phyloP scores from a whole-genome alignment of 2,113 vertebrate species.

The Rostratula benghalensis region DNA sequence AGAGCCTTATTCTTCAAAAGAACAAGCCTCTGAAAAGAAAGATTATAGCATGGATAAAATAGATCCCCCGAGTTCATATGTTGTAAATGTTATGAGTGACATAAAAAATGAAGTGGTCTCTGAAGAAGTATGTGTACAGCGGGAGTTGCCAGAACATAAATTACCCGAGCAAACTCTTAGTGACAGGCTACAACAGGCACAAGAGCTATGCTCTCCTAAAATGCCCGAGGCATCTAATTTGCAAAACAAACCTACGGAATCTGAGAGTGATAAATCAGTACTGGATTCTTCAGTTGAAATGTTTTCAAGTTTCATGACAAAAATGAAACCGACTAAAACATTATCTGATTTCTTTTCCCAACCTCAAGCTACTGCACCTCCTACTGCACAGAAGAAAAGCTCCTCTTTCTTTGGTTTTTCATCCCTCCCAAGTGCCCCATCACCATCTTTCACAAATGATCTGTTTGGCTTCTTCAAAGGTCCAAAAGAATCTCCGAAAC shows the following conservation, averaged over 20 bases:
- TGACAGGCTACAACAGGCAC: background rate
- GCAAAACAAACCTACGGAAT: slow-evolving; percentile 60
- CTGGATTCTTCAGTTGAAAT: slow-evolving; percentile 82
- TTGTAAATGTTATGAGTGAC: background rate
- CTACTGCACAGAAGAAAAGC: slow-evolving; percentile 78
- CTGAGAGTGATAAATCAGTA: slow-evolving; percentile 75
- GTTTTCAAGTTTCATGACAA: slow-evolving; percentile 88
- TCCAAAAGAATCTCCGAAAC: slow-evolving; percentile 66
- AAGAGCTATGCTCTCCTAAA: background rate
- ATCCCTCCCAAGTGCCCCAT: slow-evolving; percentile 71
- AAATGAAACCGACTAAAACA: slow-evolving; percentile 84
- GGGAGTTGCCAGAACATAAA: background rate
- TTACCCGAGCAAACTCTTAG: background rate
- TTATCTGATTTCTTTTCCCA: slow-evolving; percentile 83
- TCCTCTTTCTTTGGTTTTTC: slow-evolving; percentile 80
- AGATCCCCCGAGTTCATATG: background rate
- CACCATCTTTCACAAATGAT: slow-evolving; percentile 78
- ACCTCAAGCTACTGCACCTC: slow-evolving; percentile 70
- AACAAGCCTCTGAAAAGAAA: background rate
- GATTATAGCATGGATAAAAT: background rate
- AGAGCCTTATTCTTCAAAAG: background rate
- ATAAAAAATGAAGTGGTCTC: background rate
- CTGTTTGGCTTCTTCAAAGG: slow-evolving; percentile 85
- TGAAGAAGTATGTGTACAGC: slow-evolving; percentile 4
- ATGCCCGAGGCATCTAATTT: background rate